phyloP scores from a whole-genome alignment of 2,888 invertebrate species.

The Hetaerina titia region DNA sequence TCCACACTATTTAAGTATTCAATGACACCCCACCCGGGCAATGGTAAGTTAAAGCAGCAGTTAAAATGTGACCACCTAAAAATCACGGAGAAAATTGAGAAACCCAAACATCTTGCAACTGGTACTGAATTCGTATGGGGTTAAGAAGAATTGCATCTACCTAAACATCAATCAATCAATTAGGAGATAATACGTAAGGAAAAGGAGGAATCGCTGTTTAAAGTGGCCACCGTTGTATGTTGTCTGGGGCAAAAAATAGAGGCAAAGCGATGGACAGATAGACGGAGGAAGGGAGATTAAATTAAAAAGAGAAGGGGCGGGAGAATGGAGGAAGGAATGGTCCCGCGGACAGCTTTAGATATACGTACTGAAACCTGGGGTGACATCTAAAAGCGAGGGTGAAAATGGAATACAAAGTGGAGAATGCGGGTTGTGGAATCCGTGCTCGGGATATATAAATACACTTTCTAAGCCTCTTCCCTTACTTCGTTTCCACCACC shows the following conservation, averaged over 20 bases:
- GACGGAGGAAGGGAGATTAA: neutral
- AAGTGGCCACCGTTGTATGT: neutral
- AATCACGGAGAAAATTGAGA: neutral
- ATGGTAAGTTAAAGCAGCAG: neutral
- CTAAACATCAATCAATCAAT: slow-evolving; percentile 49
- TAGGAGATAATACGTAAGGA: slow-evolving; percentile 23
- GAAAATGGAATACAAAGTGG: slow-evolving; percentile 60
- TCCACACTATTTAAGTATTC: too few relatives aligned
- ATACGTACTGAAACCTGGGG: slow-evolving; percentile 5
- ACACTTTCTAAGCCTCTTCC: neutral
- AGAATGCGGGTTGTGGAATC: slow-evolving; percentile 25
- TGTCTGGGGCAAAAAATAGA: neutral
- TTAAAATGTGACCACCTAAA: neutral
- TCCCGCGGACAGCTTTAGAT: slow-evolving; percentile 3
- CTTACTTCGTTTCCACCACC: neutral
- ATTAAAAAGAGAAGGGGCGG: neutral
- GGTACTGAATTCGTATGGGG: neutral
- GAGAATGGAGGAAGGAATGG: neutral
- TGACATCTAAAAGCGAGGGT: slow-evolving; percentile 51
- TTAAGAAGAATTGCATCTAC: neutral
- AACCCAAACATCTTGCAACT: neutral
- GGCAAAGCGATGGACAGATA: neutral
- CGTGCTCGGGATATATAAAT: slow-evolving; percentile 57
- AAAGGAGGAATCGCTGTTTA: neutral
- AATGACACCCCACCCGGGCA: too few relatives aligned